phyloP scores from a whole-genome alignment of 2,797 vertebrate species.

The Molossus alvarezi region DNA sequence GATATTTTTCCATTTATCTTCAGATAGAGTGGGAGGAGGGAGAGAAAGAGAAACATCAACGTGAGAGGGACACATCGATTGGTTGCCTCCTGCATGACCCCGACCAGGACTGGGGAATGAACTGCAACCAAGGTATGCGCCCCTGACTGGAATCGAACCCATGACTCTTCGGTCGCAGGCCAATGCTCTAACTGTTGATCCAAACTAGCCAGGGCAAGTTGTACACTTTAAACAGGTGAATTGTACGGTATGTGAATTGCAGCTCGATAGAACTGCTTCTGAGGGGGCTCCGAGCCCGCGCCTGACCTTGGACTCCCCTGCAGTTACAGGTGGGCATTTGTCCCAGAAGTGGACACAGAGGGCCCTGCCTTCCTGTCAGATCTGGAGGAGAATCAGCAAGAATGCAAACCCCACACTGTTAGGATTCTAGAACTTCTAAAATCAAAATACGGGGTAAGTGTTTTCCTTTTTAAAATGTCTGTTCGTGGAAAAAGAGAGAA shows the following conservation, averaged over 20 bases:
- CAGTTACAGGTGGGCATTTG: slow-evolving; percentile 99
- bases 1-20: too few relatives aligned
- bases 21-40: too few relatives aligned
- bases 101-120: too few relatives aligned
- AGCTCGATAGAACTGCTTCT: neutral
- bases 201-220: too few relatives aligned
- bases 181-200: too few relatives aligned
- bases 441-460: slow-evolving; percentile 93
- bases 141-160: too few relatives aligned
- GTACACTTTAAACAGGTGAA: neutral
- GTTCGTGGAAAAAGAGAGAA: neutral
- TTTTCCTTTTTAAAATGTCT: slow-evolving; percentile 6
- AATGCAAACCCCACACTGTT: slow-evolving; percentile 94
- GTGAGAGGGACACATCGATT: too few relatives aligned
- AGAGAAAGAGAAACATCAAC: too few relatives aligned
- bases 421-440: slow-evolving; percentile 94
- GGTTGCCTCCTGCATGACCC: too few relatives aligned
- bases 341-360: slow-evolving; percentile 96
- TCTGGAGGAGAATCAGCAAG: slow-evolving; percentile 93
- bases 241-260: neutral
- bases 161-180: too few relatives aligned
- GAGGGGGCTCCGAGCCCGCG: neutral
- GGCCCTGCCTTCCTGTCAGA: slow-evolving; percentile 90
- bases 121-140: too few relatives aligned
- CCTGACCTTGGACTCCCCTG: slow-evolving; percentile 48